Conservation (phyloP, 2,888 invertebrate species). For the Dryobotodes eremita region DNA sequence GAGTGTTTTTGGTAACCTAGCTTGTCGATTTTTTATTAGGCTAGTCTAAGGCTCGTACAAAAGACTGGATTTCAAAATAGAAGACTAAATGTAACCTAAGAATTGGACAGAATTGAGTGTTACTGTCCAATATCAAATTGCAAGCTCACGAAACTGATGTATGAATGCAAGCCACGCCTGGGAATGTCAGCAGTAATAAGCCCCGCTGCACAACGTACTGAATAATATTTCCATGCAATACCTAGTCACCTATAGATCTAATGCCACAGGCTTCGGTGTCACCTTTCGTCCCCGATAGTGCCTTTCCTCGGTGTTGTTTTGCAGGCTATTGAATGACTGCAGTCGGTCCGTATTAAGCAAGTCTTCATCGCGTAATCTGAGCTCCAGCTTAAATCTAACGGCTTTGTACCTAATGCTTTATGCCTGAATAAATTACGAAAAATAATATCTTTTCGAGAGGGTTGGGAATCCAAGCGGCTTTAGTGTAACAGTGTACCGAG, state of each 20-base stretch:
- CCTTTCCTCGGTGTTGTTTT: constrained; percentile 87
- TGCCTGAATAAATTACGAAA: constrained; percentile 83
- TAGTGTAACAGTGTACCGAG: constrained; percentile 42
- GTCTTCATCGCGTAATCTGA: constrained; percentile 86
- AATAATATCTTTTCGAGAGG: constrained; percentile 76
- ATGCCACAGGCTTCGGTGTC: constrained; percentile 87
- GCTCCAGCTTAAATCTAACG: constrained; percentile 85
- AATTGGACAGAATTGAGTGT: constrained; percentile 20
- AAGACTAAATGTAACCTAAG: constrained; percentile 2
- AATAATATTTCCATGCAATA: constrained; percentile 67
- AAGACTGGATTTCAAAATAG: constrained; percentile 10
- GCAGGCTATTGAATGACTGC: constrained; percentile 88
- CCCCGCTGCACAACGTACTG: constrained; percentile 30
- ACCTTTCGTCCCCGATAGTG: constrained; percentile 87
- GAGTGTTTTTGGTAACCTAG: constrained; percentile 6
- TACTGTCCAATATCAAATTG: constrained; percentile 23
- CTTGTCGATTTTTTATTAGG: background rate
- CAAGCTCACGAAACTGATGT: constrained; percentile 12
- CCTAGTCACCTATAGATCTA: constrained; percentile 78
- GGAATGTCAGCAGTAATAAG: constrained; percentile 38
- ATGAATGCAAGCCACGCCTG: constrained; percentile 8
- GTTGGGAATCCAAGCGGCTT: constrained; percentile 53
- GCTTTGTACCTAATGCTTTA: constrained; percentile 83
- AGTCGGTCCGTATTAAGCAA: constrained; percentile 87
- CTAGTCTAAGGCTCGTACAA: background rate